A percentile compares a stretch with the other conserved stretches of the same genome.
These are phyloP conservation scores for Oryzias javanicus DNA, from an alignment of 2,113 vertebrate species.

Conservation along the genomic window DNA sequence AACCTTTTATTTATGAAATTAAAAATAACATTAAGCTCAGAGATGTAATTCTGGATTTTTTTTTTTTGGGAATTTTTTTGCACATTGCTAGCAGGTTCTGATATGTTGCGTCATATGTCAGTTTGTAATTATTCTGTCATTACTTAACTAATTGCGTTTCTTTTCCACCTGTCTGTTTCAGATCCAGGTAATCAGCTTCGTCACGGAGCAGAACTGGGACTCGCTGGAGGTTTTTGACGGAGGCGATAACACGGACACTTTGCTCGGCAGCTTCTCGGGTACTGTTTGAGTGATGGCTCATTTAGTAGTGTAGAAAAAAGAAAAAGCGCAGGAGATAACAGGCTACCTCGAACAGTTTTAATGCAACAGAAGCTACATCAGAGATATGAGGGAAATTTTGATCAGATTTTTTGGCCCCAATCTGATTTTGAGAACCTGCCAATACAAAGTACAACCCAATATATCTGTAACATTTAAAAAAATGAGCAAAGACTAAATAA, in stretches of 20 bases:
- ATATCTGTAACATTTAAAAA: no score
- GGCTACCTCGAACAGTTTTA: background rate
- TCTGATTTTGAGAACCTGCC: no score
- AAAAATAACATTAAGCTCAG: no score
- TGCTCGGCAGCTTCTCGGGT: constrained; percentile 99
- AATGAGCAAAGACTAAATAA: no score
- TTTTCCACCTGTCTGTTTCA: constrained; percentile 53
- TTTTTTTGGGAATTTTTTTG: background rate
- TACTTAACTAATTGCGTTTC: constrained; percentile 11
- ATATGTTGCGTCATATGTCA: background rate
- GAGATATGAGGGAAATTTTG: no score
- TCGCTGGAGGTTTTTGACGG: constrained; percentile 97
- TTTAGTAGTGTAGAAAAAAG: background rate
- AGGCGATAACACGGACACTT: constrained; percentile 93
- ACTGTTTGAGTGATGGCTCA: constrained; percentile 1
- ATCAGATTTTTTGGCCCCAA: no score
- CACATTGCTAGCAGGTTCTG: background rate
- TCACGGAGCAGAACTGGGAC: constrained; percentile 99
- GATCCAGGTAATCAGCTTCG: constrained; percentile 98
- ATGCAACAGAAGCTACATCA: background rate
- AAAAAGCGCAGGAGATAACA: background rate
- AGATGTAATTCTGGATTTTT: background rate
- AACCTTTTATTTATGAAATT: no score
- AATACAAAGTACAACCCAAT: no score
- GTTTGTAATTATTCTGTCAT: background rate